Conservation (phyloP, 2,113 vertebrate genomes). For the Galbula dea region DNA sequence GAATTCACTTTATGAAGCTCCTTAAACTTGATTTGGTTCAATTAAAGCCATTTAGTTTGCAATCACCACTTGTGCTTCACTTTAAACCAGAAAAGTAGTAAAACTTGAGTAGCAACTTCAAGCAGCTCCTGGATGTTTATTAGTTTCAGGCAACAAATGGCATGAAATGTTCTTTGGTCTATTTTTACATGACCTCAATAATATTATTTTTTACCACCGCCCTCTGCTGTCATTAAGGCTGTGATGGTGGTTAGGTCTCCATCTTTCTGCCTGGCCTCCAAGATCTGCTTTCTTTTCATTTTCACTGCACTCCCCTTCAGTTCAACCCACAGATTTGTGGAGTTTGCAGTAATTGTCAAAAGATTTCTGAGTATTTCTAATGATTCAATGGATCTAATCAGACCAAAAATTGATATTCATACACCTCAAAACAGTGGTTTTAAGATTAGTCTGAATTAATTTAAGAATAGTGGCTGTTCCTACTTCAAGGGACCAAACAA, state of each 20-base stretch:
- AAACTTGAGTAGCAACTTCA: not conserved
- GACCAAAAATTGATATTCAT: not conserved
- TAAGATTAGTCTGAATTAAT: not conserved
- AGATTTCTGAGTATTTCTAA: not conserved
- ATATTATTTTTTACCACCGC: not conserved
- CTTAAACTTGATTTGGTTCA: not conserved
- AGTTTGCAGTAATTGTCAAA: not conserved
- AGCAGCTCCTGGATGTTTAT: not conserved
- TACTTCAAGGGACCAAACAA: not conserved
- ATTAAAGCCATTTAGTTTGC: not conserved
- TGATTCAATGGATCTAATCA: not conserved
- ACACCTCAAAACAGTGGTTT: not conserved
- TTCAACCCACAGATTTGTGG: not conserved
- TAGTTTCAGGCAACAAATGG: not conserved
- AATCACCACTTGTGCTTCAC: not conserved
- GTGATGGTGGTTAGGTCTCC: not conserved
- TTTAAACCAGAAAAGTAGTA: not conserved
- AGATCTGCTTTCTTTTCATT: not conserved
- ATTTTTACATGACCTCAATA: constrained; percentile 45
- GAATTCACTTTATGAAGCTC: not conserved
- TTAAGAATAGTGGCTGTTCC: not conserved
- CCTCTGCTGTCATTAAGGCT: not conserved
- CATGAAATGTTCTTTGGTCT: constrained; percentile 26
- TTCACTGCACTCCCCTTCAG: not conserved
- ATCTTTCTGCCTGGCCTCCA: not conserved